Conservation (phyloP, 30 jellyfish, hydroid and myxozoan genomes). For the Aurelia aurita region DNA sequence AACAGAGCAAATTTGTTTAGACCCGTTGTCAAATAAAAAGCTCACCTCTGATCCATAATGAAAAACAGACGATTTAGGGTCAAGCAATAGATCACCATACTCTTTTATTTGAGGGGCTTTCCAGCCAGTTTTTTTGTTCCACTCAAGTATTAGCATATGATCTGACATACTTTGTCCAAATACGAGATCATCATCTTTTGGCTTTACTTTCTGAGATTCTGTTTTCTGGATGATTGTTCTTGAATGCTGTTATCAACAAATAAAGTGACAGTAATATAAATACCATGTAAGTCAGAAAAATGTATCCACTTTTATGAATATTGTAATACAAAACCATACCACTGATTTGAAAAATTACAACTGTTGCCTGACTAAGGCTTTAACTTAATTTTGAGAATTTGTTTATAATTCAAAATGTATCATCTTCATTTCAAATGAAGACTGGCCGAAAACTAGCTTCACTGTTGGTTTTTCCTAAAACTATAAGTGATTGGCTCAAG, state of each 20-base stretch:
- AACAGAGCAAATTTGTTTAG: background rate
- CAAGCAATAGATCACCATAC: constrained; percentile 50
- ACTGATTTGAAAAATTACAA: too few relatives aligned
- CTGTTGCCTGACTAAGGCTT: too few relatives aligned
- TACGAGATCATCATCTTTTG: constrained; percentile 57
- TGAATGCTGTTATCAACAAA: constrained; percentile 11
- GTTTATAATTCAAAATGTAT: too few relatives aligned
- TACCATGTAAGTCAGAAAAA: background rate
- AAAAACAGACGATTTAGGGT: constrained; percentile 81
- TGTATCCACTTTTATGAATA: too few relatives aligned
- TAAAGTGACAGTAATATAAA: too few relatives aligned
- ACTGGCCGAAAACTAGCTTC: too few relatives aligned
- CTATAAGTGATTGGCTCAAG: too few relatives aligned
- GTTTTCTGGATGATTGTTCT: constrained; percentile 5
- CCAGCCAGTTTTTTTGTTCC: constrained; percentile 84
- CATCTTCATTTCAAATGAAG: too few relatives aligned
- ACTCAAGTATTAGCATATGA: constrained; percentile 83
- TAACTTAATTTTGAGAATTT: too few relatives aligned
- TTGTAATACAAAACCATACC: too few relatives aligned
- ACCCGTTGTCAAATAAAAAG: background rate
- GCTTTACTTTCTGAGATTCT: constrained; percentile 50
- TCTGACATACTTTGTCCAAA: constrained; percentile 92
- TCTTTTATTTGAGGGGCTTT: constrained; percentile 66
- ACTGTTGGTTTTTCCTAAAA: too few relatives aligned
- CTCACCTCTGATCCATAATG: constrained; percentile 92